These are phyloP conservation scores for Calypte anna DNA, from an alignment of 2,113 vertebrate species.

Conservation along the genomic window DNA sequence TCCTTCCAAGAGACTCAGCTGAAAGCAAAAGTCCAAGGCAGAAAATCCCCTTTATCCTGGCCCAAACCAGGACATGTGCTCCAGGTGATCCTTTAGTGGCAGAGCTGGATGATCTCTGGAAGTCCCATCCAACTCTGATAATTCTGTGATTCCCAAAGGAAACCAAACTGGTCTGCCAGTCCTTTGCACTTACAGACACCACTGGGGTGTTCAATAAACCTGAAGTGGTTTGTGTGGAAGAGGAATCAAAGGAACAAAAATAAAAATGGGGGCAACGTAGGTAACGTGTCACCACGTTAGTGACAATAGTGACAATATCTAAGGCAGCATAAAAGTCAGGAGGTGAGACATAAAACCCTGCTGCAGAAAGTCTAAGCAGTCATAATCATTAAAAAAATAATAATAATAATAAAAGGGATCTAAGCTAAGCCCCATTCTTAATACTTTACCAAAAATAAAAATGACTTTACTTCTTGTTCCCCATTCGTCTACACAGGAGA, in stretches of 20 bases:
- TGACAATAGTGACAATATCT: not conserved
- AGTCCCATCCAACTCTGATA: too few species aligned
- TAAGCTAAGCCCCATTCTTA: not conserved
- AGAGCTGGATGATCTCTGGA: too few species aligned
- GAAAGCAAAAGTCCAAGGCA: too few species aligned
- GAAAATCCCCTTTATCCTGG: too few species aligned
- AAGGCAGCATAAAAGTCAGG: not conserved
- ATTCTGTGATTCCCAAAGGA: not conserved
- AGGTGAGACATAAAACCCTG: not conserved
- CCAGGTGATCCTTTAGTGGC: too few species aligned
- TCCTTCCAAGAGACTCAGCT: too few species aligned
- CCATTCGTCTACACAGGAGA: not conserved
- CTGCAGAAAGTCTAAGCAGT: not conserved
- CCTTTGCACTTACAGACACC: not conserved
- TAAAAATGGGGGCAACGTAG: not conserved
- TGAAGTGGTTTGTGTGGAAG: not conserved
- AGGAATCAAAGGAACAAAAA: not conserved
- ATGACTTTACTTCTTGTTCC: not conserved
- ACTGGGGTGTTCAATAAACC: not conserved
- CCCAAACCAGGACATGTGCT: too few species aligned
- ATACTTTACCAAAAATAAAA: not conserved
- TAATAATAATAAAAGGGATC: too few species aligned
- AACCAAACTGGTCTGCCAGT: not conserved
- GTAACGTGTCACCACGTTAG: not conserved
- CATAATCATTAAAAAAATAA: not conserved